phyloP scores from a whole-genome alignment of 2,113 vertebrate species.

The Cephalopholis sonnerati region DNA sequence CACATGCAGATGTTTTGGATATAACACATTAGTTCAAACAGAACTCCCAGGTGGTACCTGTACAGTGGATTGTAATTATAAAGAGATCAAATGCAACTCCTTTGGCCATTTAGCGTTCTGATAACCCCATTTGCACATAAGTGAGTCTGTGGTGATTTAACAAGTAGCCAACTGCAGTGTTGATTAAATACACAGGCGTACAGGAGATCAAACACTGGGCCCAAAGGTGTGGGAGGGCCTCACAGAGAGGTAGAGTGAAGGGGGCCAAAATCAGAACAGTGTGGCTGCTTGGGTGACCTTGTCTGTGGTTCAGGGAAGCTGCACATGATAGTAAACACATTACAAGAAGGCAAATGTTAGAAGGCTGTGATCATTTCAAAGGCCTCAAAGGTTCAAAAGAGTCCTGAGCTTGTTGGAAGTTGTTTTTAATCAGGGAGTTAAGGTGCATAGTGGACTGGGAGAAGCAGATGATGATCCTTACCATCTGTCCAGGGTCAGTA shows the following conservation, averaged over 20 bases:
- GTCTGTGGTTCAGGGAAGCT: not conserved
- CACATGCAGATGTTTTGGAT: not conserved
- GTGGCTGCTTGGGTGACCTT: constrained; percentile 10
- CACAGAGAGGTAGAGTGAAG: not conserved
- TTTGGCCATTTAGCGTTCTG: not conserved
- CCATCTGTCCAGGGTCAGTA: too few relatives aligned
- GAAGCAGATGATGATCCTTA: too few relatives aligned
- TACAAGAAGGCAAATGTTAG: not conserved
- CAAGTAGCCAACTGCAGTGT: not conserved
- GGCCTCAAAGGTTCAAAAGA: too few relatives aligned
- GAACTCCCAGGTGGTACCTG: not conserved
- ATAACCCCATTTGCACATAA: not conserved
- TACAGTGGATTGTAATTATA: not conserved
- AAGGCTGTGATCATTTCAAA: too few relatives aligned
- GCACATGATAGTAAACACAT: not conserved
- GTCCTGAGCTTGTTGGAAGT: too few relatives aligned
- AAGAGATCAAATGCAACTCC: not conserved
- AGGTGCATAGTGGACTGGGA: too few relatives aligned
- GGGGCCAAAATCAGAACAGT: too few relatives aligned
- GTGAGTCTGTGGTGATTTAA: not conserved
- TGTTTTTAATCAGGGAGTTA: too few relatives aligned
- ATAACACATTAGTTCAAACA: not conserved
- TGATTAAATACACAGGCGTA: not conserved
- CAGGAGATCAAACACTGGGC: not conserved
- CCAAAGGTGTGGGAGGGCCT: not conserved